These are phyloP conservation scores for Pheosia gnoma DNA, from an alignment of 2,888 invertebrate genomes.

Conservation along the genomic window DNA sequence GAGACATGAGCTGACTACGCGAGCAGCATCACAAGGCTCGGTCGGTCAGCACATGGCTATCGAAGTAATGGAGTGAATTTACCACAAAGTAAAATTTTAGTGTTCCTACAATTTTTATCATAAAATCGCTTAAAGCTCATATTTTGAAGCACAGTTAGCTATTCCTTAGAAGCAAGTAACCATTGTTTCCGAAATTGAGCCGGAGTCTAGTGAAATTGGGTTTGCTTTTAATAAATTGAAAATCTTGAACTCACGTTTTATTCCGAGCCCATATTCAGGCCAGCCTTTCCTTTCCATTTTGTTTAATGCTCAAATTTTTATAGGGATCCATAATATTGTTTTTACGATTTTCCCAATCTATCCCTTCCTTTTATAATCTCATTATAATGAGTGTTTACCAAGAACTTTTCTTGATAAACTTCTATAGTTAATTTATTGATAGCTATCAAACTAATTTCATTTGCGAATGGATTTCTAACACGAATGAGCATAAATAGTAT, in stretches of 20 bases:
- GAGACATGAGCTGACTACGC: too few species aligned
- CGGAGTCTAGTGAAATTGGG: conserved; percentile 53
- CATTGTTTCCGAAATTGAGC: conserved; percentile 54
- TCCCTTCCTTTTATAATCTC: background rate
- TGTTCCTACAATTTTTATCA: background rate
- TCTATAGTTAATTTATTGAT: too few species aligned
- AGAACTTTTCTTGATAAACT: too few species aligned
- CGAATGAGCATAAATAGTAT: too few species aligned
- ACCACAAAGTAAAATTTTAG: too few species aligned
- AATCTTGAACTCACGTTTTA: conserved; percentile 56
- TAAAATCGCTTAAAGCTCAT: conserved; percentile 16
- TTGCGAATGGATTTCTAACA: too few species aligned
- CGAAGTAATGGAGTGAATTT: too few species aligned
- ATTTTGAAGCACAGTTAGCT: conserved; percentile 23
- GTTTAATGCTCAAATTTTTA: conserved; percentile 18
- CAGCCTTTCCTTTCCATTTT: conserved; percentile 30
- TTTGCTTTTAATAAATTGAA: conserved; percentile 72
- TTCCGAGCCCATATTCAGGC: conserved; percentile 36
- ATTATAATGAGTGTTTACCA: background rate
- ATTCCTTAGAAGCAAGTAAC: conserved; percentile 46
- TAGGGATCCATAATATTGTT: background rate
- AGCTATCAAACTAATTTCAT: too few species aligned
- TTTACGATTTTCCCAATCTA: background rate
- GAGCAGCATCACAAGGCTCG: too few species aligned
- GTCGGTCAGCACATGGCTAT: too few species aligned